phyloP scores from a whole-genome alignment of 2,113 vertebrate genomes.

The Carassius auratus region DNA sequence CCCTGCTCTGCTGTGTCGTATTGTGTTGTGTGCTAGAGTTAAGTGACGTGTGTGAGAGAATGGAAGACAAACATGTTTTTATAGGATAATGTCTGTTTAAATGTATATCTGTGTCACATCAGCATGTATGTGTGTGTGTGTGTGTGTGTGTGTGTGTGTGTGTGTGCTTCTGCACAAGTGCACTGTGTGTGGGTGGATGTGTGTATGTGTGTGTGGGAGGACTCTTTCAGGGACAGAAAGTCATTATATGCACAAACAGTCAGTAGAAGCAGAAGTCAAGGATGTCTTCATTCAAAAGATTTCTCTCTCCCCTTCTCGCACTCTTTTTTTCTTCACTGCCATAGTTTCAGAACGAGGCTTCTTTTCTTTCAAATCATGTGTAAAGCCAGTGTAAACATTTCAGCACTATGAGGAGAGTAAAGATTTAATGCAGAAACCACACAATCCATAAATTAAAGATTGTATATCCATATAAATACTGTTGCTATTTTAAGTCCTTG shows the following conservation, averaged over 20 bases:
- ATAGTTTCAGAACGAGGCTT: not conserved
- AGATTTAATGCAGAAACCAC: not conserved
- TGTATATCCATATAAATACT: not conserved
- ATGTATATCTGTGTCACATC: not conserved
- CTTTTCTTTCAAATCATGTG: not conserved
- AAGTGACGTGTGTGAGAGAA: not conserved
- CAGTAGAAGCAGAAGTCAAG: slow-evolving; percentile 72
- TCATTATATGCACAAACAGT: slow-evolving; percentile 69
- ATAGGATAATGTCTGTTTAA: slow-evolving; percentile 37
- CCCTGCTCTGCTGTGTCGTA: slow-evolving; percentile 8
- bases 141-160: slow-evolving; percentile 18
- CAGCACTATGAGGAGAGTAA: not conserved
- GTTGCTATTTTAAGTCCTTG: not conserved
- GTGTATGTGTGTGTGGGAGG: slow-evolving; percentile 66
- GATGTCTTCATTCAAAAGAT: slow-evolving; percentile 65
- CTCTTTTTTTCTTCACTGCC: slow-evolving; percentile 8
- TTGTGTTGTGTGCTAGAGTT: slow-evolving; percentile 4
- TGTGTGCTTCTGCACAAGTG: not conserved
- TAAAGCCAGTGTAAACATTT: slow-evolving; percentile 11
- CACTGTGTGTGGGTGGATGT: slow-evolving; percentile 50
- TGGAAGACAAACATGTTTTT: slow-evolving; percentile 46
- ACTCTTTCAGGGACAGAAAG: slow-evolving; percentile 70
- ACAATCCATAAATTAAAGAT: not conserved
- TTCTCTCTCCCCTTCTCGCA: slow-evolving; percentile 46
- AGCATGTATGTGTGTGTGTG: slow-evolving; percentile 8